phyloP scores from a whole-genome alignment of 1,140 invertebrate genomes.

The Ruditapes philippinarum region DNA sequence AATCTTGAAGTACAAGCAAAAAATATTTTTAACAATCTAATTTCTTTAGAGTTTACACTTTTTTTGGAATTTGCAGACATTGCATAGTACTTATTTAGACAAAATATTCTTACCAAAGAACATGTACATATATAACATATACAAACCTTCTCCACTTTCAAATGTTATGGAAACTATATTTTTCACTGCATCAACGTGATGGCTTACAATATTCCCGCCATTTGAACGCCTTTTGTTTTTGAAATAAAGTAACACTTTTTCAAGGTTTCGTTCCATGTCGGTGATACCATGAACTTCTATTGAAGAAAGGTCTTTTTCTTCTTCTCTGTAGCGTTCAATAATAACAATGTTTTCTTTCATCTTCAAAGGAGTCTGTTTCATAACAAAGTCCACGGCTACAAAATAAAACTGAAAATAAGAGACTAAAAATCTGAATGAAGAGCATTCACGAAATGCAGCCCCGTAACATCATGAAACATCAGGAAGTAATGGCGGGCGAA shows the following conservation, averaged over 20 bases:
- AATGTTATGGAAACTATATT: background rate
- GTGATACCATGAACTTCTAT: background rate
- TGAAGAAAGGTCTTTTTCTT: background rate
- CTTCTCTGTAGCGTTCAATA: background rate
- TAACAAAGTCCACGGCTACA: background rate
- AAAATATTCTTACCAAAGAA: no score
- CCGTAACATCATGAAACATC: no score
- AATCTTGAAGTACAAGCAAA: no score
- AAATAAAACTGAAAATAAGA: no score
- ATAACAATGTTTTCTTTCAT: background rate
- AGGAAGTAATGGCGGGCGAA: no score
- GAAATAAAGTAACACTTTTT: background rate
- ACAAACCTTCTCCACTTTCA: background rate
- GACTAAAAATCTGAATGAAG: no score
- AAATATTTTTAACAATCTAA: no score
- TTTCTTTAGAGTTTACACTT: no score
- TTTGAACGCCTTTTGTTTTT: background rate
- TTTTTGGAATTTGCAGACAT: no score
- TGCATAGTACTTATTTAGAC: no score
- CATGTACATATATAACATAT: background rate
- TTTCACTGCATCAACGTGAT: background rate
- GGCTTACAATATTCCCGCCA: background rate
- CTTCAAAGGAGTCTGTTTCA: background rate
- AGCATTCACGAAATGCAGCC: no score
- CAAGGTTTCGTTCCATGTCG: background rate